Evolutionary conservation across 2,113 vertebrate species (phyloP).

Genomic region (Perca schrenkii): DNA sequence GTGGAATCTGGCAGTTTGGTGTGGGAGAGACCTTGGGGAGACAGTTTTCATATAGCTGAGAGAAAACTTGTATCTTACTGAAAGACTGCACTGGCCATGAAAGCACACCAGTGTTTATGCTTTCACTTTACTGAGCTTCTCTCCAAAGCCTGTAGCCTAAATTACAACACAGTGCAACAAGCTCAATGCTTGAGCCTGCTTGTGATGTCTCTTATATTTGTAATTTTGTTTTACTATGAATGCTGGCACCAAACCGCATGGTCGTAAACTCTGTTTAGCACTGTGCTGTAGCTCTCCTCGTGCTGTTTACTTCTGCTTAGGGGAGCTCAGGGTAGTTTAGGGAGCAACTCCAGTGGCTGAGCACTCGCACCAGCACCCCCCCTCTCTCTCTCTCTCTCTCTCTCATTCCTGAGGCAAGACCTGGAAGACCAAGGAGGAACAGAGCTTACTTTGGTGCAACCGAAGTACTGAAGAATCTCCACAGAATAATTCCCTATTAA

Average conservation of each 20-base stretch:
- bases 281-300: not conserved
- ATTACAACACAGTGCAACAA: conserved; percentile 27
- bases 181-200: conserved; percentile 14
- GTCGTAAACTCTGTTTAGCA: not conserved
- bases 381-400: not conserved
- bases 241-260: not conserved
- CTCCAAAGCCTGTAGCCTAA: conserved; percentile 10
- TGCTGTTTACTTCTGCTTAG: conserved; percentile 33
- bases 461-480: not conserved
- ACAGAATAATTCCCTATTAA: not conserved
- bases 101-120: conserved; percentile 35
- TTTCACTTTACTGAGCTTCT: conserved; percentile 13
- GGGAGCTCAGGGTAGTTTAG: conserved; percentile 29
- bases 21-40: conserved; percentile 38
- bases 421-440: conserved; percentile 36
- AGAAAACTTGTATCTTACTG: conserved; percentile 25
- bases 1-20: conserved; percentile 31
- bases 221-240: conserved; percentile 9
- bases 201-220: conserved; percentile 16
- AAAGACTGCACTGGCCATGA: conserved; percentile 26
- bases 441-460: conserved; percentile 5
- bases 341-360: conserved; percentile 46
- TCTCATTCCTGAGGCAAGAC: conserved; percentile 58
- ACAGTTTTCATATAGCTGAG: conserved; percentile 43
- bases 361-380: conserved; percentile 6